Percentiles rank a stretch among this genome's conserved stretches.
These are phyloP conservation scores for Drosophila siamana DNA, from an alignment of 2,888 invertebrate species.

Conservation along the genomic window DNA sequence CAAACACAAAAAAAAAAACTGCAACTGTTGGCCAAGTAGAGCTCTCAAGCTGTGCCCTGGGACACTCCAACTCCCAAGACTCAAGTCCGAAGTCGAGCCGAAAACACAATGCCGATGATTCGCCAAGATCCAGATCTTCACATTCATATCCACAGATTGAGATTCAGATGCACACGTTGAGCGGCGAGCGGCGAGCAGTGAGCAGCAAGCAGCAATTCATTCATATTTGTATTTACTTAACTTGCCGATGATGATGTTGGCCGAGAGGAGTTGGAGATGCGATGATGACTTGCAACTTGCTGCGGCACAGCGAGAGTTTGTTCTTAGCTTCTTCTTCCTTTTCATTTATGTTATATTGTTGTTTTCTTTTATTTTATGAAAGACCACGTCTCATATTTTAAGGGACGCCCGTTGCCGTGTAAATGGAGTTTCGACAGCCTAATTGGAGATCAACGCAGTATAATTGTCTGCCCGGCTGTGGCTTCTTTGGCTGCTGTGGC, in stretches of 20 bases:
- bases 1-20: conserved; percentile 31
- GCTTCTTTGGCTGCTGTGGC: conserved; percentile 27
- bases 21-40: conserved; percentile 62
- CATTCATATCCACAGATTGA: conserved; percentile 39
- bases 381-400: conserved; percentile 63
- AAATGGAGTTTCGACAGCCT: conserved; percentile 82
- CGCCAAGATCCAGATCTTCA: conserved; percentile 68
- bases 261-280: conserved; percentile 54
- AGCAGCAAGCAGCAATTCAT: conserved; percentile 65
- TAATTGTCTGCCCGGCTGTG: conserved; percentile 70
- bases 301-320: conserved; percentile 52
- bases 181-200: no score
- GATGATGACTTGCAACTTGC: conserved; percentile 71
- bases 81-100: conserved; percentile 15
- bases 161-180: conserved; percentile 19
- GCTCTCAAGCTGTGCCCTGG: conserved; percentile 67
- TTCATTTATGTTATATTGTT: conserved; percentile 33
- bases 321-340: conserved; percentile 18
- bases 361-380: conserved; percentile 42
- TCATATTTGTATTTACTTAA: conserved; percentile 78
- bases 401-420: conserved; percentile 74
- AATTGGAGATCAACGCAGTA: conserved; percentile 80
- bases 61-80: conserved; percentile 49
- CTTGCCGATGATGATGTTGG: conserved; percentile 63
- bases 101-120: conserved; percentile 69